Percentiles rank a stretch among this genome's conserved stretches.
These are phyloP conservation scores for Mustela erminea DNA, from an alignment of 2,797 vertebrate species.

Conservation along the genomic window DNA sequence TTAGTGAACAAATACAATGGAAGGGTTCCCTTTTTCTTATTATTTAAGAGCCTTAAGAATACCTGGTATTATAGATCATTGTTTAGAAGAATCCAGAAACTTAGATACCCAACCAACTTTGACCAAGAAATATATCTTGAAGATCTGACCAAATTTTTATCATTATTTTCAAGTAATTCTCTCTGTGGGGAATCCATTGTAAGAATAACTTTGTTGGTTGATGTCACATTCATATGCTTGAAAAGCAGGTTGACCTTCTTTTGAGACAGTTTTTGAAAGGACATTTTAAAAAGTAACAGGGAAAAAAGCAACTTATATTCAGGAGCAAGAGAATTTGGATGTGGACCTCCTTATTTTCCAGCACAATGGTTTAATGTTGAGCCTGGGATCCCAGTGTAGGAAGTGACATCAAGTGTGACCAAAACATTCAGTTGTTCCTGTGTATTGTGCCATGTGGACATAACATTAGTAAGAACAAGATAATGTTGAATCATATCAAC, in stretches of 20 bases:
- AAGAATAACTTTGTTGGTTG: constrained; percentile 14
- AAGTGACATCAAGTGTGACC: not conserved
- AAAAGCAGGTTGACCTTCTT: not conserved
- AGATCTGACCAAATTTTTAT: constrained; percentile 17
- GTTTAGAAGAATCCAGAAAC: constrained; percentile 20
- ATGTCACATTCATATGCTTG: not conserved
- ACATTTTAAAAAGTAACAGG: not conserved
- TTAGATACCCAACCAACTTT: not conserved
- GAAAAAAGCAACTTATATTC: not conserved
- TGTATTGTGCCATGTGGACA: not conserved
- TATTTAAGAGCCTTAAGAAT: not conserved
- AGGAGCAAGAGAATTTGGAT: not conserved
- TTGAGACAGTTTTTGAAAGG: constrained; percentile 25
- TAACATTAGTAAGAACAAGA: not conserved
- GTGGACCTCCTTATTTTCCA: constrained; percentile 9
- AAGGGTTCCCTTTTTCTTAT: not conserved
- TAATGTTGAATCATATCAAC: not conserved
- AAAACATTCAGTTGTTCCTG: not conserved
- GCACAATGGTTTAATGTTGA: not conserved
- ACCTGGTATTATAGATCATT: not conserved
- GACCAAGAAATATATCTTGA: not conserved
- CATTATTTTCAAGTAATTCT: not conserved
- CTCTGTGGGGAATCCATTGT: not conserved
- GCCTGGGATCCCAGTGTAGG: not conserved
- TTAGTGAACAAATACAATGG: not conserved